These are phyloP conservation scores for Sebastes elongatus DNA, from an alignment of 2,797 vertebrate species.

Conservation along the genomic window DNA sequence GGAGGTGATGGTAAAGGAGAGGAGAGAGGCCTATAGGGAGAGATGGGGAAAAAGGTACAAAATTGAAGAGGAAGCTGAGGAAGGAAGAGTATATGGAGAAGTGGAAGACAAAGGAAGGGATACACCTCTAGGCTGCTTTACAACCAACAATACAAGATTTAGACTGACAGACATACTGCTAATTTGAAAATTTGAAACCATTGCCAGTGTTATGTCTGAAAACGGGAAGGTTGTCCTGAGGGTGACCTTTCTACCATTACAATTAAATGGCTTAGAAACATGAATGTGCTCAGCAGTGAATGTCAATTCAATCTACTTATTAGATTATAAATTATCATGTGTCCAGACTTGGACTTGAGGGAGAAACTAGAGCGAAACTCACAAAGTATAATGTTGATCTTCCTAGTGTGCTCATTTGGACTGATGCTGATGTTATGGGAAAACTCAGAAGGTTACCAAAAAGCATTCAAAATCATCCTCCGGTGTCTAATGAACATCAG, in stretches of 20 bases:
- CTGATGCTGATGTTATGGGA: not conserved
- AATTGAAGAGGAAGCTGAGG: not conserved
- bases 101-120: not conserved
- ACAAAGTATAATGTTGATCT: not conserved
- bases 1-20: constrained; percentile 2
- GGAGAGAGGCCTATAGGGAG: not conserved
- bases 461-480: not conserved
- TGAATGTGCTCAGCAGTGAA: not conserved
- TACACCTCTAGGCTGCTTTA: not conserved
- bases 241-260: not conserved
- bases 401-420: not conserved
- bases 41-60: not conserved
- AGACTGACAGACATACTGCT: not conserved
- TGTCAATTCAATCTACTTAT: not conserved
- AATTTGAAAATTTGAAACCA: not conserved
- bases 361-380: not conserved
- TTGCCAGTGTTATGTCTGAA: not conserved
- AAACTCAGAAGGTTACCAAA: not conserved
- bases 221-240: not conserved
- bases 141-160: not conserved
- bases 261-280: not conserved
- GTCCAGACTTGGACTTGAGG: not conserved
- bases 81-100: not conserved
- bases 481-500: not conserved
- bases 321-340: not conserved